Evolutionary conservation across 1,140 invertebrate genomes (phyloP).

Genomic region (Euura saliciscinereae): DNA sequence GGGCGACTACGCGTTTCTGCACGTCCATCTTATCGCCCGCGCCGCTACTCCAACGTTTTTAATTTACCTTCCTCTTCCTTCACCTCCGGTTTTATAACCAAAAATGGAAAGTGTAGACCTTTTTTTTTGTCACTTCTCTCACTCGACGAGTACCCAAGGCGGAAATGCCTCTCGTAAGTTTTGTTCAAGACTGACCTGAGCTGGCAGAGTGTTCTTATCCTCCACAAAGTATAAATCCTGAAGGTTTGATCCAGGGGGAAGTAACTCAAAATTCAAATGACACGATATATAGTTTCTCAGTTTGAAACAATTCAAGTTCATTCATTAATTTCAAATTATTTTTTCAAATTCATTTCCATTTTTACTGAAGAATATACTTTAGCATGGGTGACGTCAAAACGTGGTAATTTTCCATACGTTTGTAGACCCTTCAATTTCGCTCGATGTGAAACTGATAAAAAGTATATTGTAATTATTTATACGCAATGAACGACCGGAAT

Average conservation of each 20-base stretch:
- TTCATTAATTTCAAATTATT: no score
- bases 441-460: no score
- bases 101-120: neutral
- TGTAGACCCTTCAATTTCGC: no score
- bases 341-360: no score
- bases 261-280: neutral
- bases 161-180: constrained; percentile 2
- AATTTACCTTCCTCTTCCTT: neutral
- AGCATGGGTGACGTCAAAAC: no score
- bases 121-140: neutral
- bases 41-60: neutral
- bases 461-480: no score
- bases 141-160: neutral
- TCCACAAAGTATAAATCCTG: neutral
- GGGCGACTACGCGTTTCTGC: neutral
- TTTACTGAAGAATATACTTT: no score
- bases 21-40: neutral
- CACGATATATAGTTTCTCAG: neutral
- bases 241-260: no score
- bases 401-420: no score
- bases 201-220: neutral
- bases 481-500: no score
- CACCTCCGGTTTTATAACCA: neutral
- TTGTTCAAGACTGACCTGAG: neutral
- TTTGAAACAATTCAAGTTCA: no score